Evolutionary conservation across 2,888 invertebrate genomes (phyloP), one percentile per base, ranked within the genome.

Genomic region (Zaprionus bogoriensis): DNA sequence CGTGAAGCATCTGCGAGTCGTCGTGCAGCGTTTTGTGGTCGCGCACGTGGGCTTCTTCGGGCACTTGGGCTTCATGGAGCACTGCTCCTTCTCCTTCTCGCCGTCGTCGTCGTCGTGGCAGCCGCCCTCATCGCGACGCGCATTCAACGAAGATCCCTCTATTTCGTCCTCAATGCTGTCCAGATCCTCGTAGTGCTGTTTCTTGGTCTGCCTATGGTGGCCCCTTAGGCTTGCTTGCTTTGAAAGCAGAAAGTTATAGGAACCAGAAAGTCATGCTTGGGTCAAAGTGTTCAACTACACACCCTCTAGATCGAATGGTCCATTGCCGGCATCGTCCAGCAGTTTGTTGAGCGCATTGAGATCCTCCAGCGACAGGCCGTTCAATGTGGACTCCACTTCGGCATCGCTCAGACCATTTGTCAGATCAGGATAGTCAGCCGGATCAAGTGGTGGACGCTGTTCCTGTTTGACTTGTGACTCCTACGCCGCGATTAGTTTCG

Each of bases 381-480:
- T 83, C 0, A 90, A 60, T 2, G 88, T 87, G 5, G 78, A 67
- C 22, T 87, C 80, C 10, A 90, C 77, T 59, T 90, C 89, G 0
- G 75, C 82, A 52, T 90, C 87, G 50, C 57, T 88, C 7, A 90
- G 64, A 2, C 76, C 78, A 5, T 67, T 61, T 2, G 77, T 89
- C 1, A 87, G 60, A 61, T 89, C 87, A 1, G 68, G 66, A 54
- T 79, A 82, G 4, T 75, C 61, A 3, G 47, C 63, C 3, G 53
- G 50, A 9, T 68, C 69, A 2, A 44, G 17, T 1, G 1, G 19
- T 4, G 19, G 6, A 1, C 17, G 27, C 41, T 14, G 19, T 0
- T 9, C 10, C 30, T 1, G 36, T 5, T 72, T 74, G 3, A 6
- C 38, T 54, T 19, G 9, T 1, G 25, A n/a, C 19, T 72, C 17